Base-by-base conservation (phyloP, 2,888 invertebrate species). In the Spatulosminthurus flaviceps region DNA sequence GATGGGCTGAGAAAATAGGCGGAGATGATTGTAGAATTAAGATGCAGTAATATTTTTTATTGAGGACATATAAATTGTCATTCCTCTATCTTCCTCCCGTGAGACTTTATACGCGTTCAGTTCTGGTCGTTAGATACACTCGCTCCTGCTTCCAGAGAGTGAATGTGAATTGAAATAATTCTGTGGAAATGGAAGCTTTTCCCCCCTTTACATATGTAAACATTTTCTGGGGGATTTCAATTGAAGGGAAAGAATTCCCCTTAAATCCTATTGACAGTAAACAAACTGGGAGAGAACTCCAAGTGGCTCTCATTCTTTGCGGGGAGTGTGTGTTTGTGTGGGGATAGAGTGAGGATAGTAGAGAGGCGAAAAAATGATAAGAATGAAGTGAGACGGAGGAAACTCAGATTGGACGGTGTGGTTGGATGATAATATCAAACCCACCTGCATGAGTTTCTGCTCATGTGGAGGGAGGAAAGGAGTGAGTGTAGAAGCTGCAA, bases 61-160 rank as follows among this genome's bases (percentile, higher is more conserved):
- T 51, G 51, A 51, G 51, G 9, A 13, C 51, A 51, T 51, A 51
- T n/a, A 51, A n/a, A 5, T 19, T 51, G 5, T n/a, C 51, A n/a
- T 51, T 51, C n/a, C 7, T n/a, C n/a, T n/a, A n/a, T n/a, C n/a
- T 51, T 51, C 51, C n/a, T 51, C 51, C 51, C 51, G 51, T 51
- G 51, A 51, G 51, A n/a, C 5, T 51, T 51, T 51, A 19, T 19
- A 5, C 16, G 9, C 51, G n/a, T n/a, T 51, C 51, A 51, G 51
- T 5, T 51, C 51, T 51, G 51, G 51, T n/a, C 16, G 51, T 51
- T 9, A 51, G 2, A 19, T n/a, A n/a, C n/a, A n/a, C n/a, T n/a
- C n/a, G n/a, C n/a, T n/a, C n/a, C n/a, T n/a, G n/a, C n/a, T 51
- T n/a, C 51, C n/a, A 11, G 5, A 2, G 51, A 51, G 51, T 51